Conservation (phyloP, 2,113 vertebrate species). For the Rynchops niger region DNA sequence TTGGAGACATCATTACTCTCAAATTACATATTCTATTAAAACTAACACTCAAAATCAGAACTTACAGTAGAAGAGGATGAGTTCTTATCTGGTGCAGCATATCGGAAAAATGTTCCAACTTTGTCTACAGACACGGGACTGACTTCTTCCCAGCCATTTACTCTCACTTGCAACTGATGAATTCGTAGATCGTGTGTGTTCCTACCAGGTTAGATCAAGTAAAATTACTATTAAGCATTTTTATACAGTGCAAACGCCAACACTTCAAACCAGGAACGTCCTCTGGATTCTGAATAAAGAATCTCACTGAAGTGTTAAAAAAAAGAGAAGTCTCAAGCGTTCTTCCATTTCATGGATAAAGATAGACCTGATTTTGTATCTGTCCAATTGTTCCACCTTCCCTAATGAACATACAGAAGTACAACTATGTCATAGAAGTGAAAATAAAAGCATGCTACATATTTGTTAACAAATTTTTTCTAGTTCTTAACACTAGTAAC, state of each 20-base stretch:
- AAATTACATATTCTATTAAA: not conserved
- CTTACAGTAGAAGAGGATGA: constrained; percentile 91
- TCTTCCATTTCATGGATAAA: not conserved
- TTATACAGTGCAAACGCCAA: not conserved
- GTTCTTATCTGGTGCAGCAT: constrained; percentile 93
- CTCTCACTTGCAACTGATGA: constrained; percentile 92
- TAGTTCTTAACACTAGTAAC: not conserved
- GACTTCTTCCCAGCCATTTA: constrained; percentile 96
- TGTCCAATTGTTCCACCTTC: not conserved
- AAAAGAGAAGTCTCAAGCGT: not conserved
- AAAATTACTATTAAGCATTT: not conserved
- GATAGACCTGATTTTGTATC: not conserved
- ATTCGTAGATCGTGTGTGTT: constrained; percentile 95
- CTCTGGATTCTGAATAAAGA: not conserved
- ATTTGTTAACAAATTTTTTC: not conserved
- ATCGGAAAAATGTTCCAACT: constrained; percentile 96
- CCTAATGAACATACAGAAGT: not conserved
- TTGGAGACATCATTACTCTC: not conserved
- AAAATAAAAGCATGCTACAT: not conserved
- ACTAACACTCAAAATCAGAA: not conserved
- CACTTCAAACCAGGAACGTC: not conserved
- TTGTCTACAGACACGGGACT: constrained; percentile 97
- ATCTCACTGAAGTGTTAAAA: not conserved
- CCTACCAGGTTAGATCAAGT: constrained; percentile 67
- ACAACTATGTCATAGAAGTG: not conserved